Evolutionary conservation across 2,888 invertebrate species (phyloP).

Genomic region (Alloscopus bannaensis): DNA sequence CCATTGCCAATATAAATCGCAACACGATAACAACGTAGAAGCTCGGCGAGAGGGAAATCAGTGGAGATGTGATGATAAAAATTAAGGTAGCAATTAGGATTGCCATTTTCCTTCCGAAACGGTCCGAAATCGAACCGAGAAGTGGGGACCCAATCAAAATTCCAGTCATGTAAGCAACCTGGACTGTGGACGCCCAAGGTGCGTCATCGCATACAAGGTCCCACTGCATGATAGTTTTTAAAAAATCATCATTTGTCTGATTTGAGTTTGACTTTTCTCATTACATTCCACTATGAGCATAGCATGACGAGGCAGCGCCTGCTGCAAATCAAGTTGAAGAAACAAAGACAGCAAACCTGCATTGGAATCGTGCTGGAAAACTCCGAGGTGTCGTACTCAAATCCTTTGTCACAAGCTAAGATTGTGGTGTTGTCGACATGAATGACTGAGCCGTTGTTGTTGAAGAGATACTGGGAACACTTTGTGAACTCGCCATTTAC

Average conservation of each 20-base stretch:
- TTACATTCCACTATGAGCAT: no score
- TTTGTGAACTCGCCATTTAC: neutral
- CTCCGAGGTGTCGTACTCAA: conserved; percentile 18
- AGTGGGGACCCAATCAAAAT: conserved; percentile 56
- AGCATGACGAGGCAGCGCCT: no score
- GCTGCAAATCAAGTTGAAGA: no score
- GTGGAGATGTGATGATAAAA: conserved; percentile 51
- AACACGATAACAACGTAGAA: conserved; percentile 44
- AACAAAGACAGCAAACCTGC: no score
- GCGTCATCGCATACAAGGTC: conserved; percentile 55
- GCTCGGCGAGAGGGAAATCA: conserved; percentile 48
- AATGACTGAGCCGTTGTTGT: neutral
- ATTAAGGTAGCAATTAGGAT: conserved; percentile 56
- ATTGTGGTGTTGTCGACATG: neutral
- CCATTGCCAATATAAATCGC: conserved; percentile 50
- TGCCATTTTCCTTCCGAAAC: conserved; percentile 43
- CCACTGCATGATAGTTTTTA: conserved; percentile 33
- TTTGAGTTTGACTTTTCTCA: no score
- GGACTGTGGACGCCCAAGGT: conserved; percentile 52
- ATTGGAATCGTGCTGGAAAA: conserved; percentile 18
- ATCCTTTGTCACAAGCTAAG: neutral
- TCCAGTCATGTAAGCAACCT: conserved; percentile 57
- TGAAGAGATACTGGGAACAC: conserved; percentile 7
- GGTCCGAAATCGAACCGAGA: conserved; percentile 57
- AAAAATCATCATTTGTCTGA: neutral